These are phyloP conservation scores for Canis aureus DNA, from an alignment of 2,113 vertebrate species.

Conservation along the genomic window DNA sequence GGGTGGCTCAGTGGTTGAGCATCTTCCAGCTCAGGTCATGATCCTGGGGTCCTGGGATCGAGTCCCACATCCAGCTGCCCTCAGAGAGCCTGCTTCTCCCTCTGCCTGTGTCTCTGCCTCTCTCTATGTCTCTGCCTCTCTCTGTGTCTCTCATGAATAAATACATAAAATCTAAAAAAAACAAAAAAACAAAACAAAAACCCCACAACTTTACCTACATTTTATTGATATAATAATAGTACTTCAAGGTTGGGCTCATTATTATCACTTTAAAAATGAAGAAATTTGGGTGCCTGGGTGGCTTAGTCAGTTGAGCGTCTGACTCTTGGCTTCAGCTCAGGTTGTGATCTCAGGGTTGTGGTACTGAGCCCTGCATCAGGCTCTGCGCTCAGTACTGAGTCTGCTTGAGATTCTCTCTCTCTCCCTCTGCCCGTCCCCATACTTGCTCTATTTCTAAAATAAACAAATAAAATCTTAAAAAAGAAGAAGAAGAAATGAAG, in stretches of 20 bases:
- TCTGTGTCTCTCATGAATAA: too few species aligned
- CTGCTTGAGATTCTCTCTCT: not conserved
- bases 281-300: not conserved
- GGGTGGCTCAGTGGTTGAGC: too few species aligned
- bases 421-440: not conserved
- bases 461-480: not conserved
- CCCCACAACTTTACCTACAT: not conserved
- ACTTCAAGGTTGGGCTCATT: not conserved
- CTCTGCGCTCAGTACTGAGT: not conserved
- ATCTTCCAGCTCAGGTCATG: too few species aligned
- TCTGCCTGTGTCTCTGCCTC: too few species aligned
- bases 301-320: not conserved
- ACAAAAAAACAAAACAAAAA: too few species aligned
- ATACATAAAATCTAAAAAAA: too few species aligned
- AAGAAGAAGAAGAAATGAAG: conserved; percentile 37
- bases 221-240: not conserved
- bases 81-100: too few species aligned
- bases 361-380: not conserved
- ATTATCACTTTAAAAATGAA: not conserved
- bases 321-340: not conserved
- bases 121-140: too few species aligned
- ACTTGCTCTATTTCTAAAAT: not conserved
- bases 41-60: too few species aligned
- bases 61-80: too few species aligned
- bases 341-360: not conserved